Evolutionary conservation across 2,797 vertebrate genomes (phyloP).

Genomic region (Antrozous pallidus): DNA sequence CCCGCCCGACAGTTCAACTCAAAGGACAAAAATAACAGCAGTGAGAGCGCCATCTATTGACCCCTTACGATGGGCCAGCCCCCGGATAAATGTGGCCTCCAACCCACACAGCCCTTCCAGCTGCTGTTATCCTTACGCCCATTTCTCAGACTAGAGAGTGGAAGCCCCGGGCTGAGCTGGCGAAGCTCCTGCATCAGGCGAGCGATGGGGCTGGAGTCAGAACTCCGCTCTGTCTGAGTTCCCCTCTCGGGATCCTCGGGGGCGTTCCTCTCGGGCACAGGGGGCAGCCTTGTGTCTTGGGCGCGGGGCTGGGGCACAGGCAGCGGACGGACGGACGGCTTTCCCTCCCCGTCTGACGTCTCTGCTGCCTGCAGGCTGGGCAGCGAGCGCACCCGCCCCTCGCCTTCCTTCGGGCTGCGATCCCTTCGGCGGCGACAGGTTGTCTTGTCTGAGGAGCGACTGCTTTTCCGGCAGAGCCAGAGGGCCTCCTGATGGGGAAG

Average conservation of each 20-base stretch:
- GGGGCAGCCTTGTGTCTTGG: background rate
- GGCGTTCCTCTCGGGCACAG: background rate
- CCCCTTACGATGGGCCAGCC: background rate
- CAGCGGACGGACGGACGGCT: background rate
- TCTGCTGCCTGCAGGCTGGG: conserved; percentile 29
- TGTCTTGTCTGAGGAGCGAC: conserved; percentile 59
- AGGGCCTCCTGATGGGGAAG: conserved; percentile 60
- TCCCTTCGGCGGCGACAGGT: conserved; percentile 7
- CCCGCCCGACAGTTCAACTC: background rate
- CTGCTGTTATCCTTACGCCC: background rate
- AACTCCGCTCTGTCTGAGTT: background rate
- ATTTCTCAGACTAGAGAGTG: background rate
- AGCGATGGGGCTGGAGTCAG: background rate
- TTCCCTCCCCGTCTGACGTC: background rate
- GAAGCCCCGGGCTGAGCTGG: background rate
- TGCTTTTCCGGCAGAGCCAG: conserved; percentile 62
- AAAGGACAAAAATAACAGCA: background rate
- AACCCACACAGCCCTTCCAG: background rate
- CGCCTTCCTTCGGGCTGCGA: background rate
- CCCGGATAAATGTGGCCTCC: background rate
- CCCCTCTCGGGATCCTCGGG: background rate
- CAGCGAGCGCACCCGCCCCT: conserved; percentile 47
- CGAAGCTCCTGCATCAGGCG: background rate
- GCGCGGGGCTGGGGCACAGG: background rate
- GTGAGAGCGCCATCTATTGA: background rate